Evolutionary conservation across 2,113 vertebrate genomes (phyloP).

Genomic region (Caranx ignobilis): DNA sequence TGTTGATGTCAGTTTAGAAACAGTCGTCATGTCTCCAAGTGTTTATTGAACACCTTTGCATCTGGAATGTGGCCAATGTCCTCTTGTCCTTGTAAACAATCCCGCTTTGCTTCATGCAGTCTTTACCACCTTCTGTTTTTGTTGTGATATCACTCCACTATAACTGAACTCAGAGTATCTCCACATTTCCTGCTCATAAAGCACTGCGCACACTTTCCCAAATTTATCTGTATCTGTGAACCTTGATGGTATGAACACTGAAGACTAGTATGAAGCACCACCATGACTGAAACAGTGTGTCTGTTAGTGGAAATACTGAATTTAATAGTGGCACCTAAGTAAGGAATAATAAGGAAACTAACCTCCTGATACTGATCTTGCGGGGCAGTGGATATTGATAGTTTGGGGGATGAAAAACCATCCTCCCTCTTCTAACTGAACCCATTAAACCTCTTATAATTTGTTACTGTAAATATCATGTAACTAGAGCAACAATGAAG

Average conservation of each 20-base stretch:
- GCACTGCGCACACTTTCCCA: background rate
- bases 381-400: background rate
- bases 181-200: background rate
- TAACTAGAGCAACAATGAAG: background rate
- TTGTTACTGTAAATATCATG: too few relatives aligned
- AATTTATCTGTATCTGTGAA: background rate
- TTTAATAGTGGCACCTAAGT: background rate
- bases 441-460: background rate
- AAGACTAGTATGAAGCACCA: too few relatives aligned
- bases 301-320: too few relatives aligned
- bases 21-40: constrained; percentile 75
- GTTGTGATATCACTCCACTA: background rate
- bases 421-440: background rate
- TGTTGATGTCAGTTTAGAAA: background rate
- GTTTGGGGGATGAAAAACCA: background rate
- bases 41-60: constrained; percentile 84
- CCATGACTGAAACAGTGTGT: too few relatives aligned
- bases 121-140: background rate
- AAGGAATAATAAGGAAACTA: constrained; percentile 77
- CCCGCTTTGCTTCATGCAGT: background rate
- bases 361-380: too few relatives aligned
- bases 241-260: too few relatives aligned
- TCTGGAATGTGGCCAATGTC: constrained; percentile 75
- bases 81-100: background rate
- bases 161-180: background rate